Conservation (phyloP, 2,888 invertebrate species). For the Unio delphinus region DNA sequence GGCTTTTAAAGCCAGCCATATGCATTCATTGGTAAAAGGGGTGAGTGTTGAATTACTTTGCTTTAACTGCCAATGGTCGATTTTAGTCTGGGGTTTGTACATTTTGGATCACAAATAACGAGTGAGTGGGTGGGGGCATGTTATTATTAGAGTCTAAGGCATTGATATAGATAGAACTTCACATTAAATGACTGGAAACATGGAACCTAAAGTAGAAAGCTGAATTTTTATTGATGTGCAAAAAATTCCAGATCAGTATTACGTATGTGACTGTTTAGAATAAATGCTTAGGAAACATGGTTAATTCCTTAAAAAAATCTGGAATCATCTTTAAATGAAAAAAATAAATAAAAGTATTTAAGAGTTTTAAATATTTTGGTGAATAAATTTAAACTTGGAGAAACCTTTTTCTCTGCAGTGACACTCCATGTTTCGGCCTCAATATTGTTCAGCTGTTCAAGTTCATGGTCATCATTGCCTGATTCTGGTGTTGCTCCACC, state of each 20-base stretch:
- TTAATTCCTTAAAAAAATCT: neutral
- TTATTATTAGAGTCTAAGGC: too few relatives aligned
- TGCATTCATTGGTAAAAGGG: too few relatives aligned
- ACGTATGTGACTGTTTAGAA: neutral
- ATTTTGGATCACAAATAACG: too few relatives aligned
- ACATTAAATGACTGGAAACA: too few relatives aligned
- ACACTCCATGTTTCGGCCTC: constrained; percentile 97
- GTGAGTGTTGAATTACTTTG: too few relatives aligned
- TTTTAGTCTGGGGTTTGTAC: too few relatives aligned
- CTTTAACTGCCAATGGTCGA: too few relatives aligned
- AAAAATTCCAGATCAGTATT: neutral
- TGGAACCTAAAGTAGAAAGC: too few relatives aligned
- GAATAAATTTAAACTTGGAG: neutral
- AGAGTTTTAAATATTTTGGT: neutral
- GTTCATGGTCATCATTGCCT: constrained; percentile 87
- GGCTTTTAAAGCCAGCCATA: too few relatives aligned
- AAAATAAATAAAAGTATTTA: neutral
- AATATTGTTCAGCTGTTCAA: constrained; percentile 82
- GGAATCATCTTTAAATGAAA: neutral
- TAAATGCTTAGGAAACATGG: neutral
- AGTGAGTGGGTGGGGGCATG: too few relatives aligned
- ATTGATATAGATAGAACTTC: too few relatives aligned
- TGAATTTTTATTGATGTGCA: too few relatives aligned
- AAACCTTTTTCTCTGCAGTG: constrained; percentile 85
- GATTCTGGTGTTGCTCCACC: constrained; percentile 50